Conservation (phyloP, 2,113 vertebrate species). For the Athene noctua region DNA sequence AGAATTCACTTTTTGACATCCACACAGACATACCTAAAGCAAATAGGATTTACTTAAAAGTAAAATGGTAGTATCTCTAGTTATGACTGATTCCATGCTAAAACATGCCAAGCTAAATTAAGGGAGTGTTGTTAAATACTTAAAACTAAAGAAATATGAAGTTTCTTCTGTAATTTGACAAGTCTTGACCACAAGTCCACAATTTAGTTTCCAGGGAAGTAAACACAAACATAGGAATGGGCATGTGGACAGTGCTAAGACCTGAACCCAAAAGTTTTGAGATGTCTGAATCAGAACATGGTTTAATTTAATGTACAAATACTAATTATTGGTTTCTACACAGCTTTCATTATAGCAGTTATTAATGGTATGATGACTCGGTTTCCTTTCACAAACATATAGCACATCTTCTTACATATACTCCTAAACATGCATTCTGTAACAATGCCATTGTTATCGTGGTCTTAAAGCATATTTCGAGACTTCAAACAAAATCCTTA, state of each 20-base stretch:
- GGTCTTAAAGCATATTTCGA: background rate
- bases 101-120: background rate
- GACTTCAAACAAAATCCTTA: background rate
- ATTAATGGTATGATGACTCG: background rate
- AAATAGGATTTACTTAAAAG: conserved; percentile 10
- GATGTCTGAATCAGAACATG: background rate
- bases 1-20: conserved; percentile 38
- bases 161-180: background rate
- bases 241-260: background rate
- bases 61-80: background rate
- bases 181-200: background rate
- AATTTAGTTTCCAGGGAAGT: background rate
- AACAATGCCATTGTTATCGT: background rate
- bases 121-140: background rate
- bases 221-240: background rate
- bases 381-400: background rate
- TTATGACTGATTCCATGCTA: background rate
- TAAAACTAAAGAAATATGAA: background rate
- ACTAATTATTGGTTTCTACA: background rate
- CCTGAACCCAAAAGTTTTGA: background rate
- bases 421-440: background rate
- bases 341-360: background rate
- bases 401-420: background rate
- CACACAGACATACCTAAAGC: background rate
- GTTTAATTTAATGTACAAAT: background rate